Percentiles rank a stretch among this genome's conserved stretches.
phyloP scores from a whole-genome alignment of 2,888 invertebrate genomes.

The Apeira syringaria region DNA sequence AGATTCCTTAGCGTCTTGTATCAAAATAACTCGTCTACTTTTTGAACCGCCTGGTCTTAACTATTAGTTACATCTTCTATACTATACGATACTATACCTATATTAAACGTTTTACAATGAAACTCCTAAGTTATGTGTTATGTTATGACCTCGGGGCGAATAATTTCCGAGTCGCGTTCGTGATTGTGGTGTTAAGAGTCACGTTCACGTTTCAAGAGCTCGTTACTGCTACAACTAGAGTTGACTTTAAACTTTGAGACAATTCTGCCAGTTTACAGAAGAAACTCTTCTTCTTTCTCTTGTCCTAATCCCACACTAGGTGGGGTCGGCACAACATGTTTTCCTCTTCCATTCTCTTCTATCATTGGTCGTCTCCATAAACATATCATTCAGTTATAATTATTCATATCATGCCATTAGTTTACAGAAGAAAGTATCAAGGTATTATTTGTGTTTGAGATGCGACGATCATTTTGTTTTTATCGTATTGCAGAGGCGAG shows the following conservation, averaged over 20 bases:
- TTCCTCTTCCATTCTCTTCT: too few species aligned
- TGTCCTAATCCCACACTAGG: too few species aligned
- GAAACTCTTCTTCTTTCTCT: too few species aligned
- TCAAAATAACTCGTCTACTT: too few species aligned
- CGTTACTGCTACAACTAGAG: constrained; percentile 27
- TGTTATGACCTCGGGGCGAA: constrained; percentile 52
- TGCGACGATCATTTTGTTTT: constrained; percentile 27
- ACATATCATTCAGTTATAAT: too few species aligned
- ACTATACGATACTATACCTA: too few species aligned
- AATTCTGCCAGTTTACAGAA: constrained; percentile 33
- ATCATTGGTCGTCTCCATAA: too few species aligned
- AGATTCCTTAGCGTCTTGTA: too few species aligned
- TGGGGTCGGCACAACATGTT: too few species aligned
- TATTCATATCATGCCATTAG: too few species aligned
- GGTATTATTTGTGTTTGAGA: constrained; percentile 25
- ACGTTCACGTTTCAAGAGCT: constrained; percentile 36
- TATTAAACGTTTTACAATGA: constrained; percentile 39
- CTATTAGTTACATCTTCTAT: too few species aligned
- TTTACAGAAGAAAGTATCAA: constrained; percentile 36
- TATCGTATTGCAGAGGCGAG: constrained; percentile 40
- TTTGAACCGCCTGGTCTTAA: too few species aligned
- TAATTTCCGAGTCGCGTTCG: constrained; percentile 51
- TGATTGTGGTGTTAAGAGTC: constrained; percentile 51
- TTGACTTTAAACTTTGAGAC: constrained; percentile 36
- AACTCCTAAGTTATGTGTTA: constrained; percentile 49